Percentiles rank a stretch among this genome's conserved stretches.
Conservation (phyloP, 2,888 invertebrate species). For the Andrena hattorfiana region DNA sequence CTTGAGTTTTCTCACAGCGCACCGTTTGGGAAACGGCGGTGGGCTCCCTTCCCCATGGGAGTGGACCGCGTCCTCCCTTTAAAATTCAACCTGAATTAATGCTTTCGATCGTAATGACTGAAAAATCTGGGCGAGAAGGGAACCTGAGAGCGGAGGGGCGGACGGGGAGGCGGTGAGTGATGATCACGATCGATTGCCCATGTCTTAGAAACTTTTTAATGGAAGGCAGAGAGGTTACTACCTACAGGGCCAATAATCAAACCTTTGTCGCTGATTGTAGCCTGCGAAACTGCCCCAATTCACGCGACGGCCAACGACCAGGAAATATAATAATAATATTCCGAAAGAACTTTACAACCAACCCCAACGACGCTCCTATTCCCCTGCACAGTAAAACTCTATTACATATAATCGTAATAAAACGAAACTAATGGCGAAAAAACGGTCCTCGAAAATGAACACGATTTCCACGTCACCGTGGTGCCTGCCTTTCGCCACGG, state of each 20-base stretch:
- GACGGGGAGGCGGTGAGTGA: too few relatives aligned
- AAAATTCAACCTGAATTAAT: slow-evolving; percentile 21
- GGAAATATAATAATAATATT: neutral
- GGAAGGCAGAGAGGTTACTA: neutral
- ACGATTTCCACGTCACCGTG: neutral
- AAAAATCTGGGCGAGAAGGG: too few relatives aligned
- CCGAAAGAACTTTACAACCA: neutral
- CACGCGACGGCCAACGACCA: neutral
- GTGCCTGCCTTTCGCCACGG: slow-evolving; percentile 5
- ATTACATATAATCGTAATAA: slow-evolving; percentile 19
- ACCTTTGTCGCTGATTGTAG: neutral
- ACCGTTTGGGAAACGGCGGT: slow-evolving; percentile 41
- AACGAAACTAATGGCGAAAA: slow-evolving; percentile 1
- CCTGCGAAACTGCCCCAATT: neutral
- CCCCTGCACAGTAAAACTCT: neutral
- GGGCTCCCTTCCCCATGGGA: neutral
- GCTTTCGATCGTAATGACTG: neutral
- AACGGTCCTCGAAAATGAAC: neutral
- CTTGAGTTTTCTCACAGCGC: slow-evolving; percentile 68
- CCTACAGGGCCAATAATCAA: neutral
- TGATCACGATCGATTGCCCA: too few relatives aligned
- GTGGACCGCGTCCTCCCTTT: slow-evolving; percentile 2
- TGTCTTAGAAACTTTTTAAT: neutral
- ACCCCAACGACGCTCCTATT: neutral
- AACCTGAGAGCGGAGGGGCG: too few relatives aligned